Evolutionary conservation across 2,888 invertebrate species (phyloP).

Genomic region (Tortrix viridana): DNA sequence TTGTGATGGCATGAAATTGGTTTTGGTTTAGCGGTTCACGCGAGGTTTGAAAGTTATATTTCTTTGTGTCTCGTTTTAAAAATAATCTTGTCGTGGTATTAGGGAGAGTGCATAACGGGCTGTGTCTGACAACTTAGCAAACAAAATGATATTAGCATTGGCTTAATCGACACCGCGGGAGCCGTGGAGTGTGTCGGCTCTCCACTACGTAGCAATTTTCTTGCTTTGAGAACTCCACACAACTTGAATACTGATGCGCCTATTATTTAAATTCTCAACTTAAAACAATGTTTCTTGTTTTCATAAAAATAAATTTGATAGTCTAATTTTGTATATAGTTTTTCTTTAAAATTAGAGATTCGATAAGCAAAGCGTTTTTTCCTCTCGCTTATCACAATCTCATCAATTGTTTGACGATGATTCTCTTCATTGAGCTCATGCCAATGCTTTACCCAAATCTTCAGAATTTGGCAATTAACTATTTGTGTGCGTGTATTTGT

Average conservation of each 20-base stretch:
- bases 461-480: no score
- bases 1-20: conserved; percentile 29
- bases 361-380: no score
- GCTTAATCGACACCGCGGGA: conserved; percentile 76
- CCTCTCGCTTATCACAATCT: no score
- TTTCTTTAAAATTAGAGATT: no score
- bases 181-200: conserved; percentile 47
- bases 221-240: conserved; percentile 68
- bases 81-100: not conserved
- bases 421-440: no score
- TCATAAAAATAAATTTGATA: not conserved
- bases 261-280: conserved; percentile 64
- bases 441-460: no score
- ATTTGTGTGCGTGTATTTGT: no score
- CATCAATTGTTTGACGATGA: no score
- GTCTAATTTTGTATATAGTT: no score
- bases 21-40: conserved; percentile 28
- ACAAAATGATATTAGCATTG: conserved; percentile 76
- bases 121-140: conserved; percentile 70
- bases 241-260: conserved; percentile 70
- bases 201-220: conserved; percentile 65
- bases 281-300: not conserved
- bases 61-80: not conserved
- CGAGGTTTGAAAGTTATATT: conserved; percentile 14
- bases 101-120: conserved; percentile 18